Conservation (phyloP, 1,140 invertebrate genomes). For the Eueides isabella region DNA sequence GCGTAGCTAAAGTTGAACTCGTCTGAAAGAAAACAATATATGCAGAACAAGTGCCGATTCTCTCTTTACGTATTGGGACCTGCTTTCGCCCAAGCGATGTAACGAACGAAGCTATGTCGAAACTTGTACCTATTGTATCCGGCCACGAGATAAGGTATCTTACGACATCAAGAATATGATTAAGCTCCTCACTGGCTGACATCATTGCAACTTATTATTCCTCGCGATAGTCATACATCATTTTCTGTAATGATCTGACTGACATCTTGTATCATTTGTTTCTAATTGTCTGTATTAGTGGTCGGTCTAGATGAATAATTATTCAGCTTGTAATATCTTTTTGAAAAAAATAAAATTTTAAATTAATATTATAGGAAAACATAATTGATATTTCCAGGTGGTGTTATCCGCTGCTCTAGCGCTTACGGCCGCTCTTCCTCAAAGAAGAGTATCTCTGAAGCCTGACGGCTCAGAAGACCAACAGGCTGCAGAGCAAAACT, state of each 20-base stretch:
- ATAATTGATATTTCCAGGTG: constrained; percentile 57
- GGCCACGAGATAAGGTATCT: constrained; percentile 65
- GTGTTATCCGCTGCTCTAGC: constrained; percentile 60
- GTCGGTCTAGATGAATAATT: neutral
- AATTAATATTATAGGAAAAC: neutral
- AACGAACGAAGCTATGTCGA: constrained; percentile 70
- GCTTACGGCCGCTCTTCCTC: constrained; percentile 65
- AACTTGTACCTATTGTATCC: constrained; percentile 73
- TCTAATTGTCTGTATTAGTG: neutral
- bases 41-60: constrained; percentile 41
- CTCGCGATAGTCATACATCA: constrained; percentile 26
- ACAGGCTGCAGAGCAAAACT: constrained; percentile 70
- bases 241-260: constrained; percentile 11
- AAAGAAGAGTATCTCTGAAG: constrained; percentile 64
- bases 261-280: neutral
- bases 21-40: constrained; percentile 67
- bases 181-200: constrained; percentile 71
- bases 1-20: constrained; percentile 50
- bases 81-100: constrained; percentile 76
- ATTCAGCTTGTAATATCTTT: neutral
- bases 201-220: constrained; percentile 52
- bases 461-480: constrained; percentile 61
- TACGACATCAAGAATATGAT: constrained; percentile 75
- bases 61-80: constrained; percentile 59
- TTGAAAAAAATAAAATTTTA: too few species aligned